Conservation (phyloP, 2,113 vertebrate species). For the Rousettus leschenaultii region DNA sequence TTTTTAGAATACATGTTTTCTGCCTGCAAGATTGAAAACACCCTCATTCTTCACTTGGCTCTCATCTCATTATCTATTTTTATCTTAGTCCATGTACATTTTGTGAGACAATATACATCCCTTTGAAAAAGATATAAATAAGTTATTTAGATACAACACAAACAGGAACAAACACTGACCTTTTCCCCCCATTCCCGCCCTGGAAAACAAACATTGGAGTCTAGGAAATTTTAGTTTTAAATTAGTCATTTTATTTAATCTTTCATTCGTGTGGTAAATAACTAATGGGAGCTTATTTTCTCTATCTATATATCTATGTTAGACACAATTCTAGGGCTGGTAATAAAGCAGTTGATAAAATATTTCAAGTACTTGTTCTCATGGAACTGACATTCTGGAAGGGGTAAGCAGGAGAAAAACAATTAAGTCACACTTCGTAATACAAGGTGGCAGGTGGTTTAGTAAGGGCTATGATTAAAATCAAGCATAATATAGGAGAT, state of each 20-base stretch:
- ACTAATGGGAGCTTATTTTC: neutral
- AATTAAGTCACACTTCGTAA: neutral
- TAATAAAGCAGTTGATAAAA: neutral
- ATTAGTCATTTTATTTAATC: neutral
- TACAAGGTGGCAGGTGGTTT: neutral
- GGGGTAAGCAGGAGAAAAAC: neutral
- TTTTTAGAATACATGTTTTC: neutral
- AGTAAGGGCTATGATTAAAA: neutral
- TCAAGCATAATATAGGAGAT: neutral
- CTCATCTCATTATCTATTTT: neutral
- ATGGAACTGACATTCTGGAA: neutral
- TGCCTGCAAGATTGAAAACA: neutral
- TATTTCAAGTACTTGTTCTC: neutral
- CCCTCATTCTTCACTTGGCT: neutral
- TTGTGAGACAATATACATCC: neutral
- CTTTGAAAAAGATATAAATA: neutral
- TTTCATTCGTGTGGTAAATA: neutral
- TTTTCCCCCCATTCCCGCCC: accelerated
- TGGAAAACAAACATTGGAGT: neutral
- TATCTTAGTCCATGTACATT: neutral
- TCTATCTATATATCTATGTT: neutral
- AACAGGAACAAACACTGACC: neutral
- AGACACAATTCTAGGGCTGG: neutral
- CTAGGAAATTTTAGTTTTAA: neutral
- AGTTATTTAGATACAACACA: neutral